Base-by-base conservation (phyloP, 2,888 invertebrate species). In the Parthenolecanium corni region DNA sequence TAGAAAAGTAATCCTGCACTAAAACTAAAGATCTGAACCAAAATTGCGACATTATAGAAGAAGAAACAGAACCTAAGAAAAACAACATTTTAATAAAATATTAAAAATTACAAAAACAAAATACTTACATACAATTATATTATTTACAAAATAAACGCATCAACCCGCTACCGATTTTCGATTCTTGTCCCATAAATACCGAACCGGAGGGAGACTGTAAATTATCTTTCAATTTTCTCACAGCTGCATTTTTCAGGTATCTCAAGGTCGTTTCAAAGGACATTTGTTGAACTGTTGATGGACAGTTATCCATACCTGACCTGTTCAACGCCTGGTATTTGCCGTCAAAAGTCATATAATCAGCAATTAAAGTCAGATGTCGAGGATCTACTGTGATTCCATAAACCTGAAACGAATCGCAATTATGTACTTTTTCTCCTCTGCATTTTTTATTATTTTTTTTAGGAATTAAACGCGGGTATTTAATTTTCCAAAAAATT, bases 291-390 rank as follows among this genome's bases (percentile, higher is more conserved):
- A 98, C 74, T 0, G 96, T 93, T 0, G 97, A 97, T 0, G 91
- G 80, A n/a, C 86, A 88, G 53, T 83, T 81, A 69, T 86, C 86
- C 83, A 99, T 91, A 9, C 94, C 92, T 69, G 81, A 83, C 23
- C 98, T 79, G 72, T 89, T 97, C 74, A 97, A 82, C 0, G 97
- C 89, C 70, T 86, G 85, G 71, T 89, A 94, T 1, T 79, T 77
- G 0, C 98, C 98, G 70, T 89, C 88, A 69, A 84, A 92, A 0
- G 96, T 98, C 97, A 99, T 97, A 73, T 96, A 97, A 76, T 98
- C 97, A 0, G 97, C 90, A 58, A 97, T 82, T 4, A 99, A 76
- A 0, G 85, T 82, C 70, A 99, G 79, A 80, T 99, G 98, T 23
- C 97, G 80, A 0, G 89, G 85, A 76, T 97, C 92, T 2, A 99